Base-by-base conservation (phyloP, 1,140 invertebrate species). In the Nephila pilipes region DNA sequence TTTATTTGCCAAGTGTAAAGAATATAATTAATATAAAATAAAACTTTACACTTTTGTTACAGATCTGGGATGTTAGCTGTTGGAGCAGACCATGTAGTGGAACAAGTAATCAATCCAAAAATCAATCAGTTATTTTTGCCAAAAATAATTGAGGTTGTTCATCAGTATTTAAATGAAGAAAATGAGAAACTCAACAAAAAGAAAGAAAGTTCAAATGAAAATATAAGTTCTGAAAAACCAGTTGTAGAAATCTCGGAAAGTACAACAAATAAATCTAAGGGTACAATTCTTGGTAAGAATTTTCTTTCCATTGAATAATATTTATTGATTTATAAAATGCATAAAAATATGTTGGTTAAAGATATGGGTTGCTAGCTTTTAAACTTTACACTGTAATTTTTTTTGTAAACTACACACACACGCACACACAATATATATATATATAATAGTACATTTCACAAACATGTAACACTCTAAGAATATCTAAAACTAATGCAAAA, bases 41-140 rank as follows among this genome's bases (percentile, higher is more conserved):
- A 46, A 46, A 46, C 46, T 46, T 6, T 0, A 46, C 12, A 10
- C 6, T 46, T 10, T 46, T 46, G 46, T 85, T 69, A 79, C 95
- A 98, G 98, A 94, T 97, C 97, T 93, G 97, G 97, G 79, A 97
- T 98, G 95, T 95, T 98, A 93, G 97, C 97, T 93, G 97, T 95
- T 96, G 98, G 98, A 32, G 97, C 99, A 6, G 98, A 99, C 95
- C 96, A 98, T 94, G 98, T 99, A 93, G 98, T 99, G 0, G 98
- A 99, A 95, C 98, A 99, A 96, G 98, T 99, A 0, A 98, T 99
- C 0, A 98, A 99, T 95, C 98, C 98, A 5, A 99, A 99, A 96
- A 97, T 99, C 10, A 97, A 97, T 94, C 94, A 95, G 54, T 96
- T 98, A 3, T 98, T 99, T 95, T 97, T 98, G 95, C 97, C 98